A percentile compares a stretch with the other conserved stretches of the same genome.
phyloP scores from a whole-genome alignment of 2,113 vertebrate species.

The Guaruba guarouba region DNA sequence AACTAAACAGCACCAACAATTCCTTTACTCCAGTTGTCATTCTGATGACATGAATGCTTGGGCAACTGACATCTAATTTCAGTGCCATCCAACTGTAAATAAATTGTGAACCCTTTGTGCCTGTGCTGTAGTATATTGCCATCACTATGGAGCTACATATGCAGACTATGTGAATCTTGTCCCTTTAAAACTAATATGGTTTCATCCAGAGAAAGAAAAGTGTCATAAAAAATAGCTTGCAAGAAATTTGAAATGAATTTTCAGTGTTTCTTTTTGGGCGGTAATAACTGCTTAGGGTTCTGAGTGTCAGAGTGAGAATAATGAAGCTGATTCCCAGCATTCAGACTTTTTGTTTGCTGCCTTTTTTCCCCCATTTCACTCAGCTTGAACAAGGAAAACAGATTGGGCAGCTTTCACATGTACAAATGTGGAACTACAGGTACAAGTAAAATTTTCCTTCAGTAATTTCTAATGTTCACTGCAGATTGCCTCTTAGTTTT shows the following conservation, averaged over 20 bases:
- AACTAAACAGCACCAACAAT: conserved; percentile 1
- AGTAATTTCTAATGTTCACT: not conserved
- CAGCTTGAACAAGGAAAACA: not conserved
- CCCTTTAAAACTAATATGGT: not conserved
- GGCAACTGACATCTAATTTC: not conserved
- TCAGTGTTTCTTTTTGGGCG: not conserved
- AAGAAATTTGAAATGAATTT: not conserved
- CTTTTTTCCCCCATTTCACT: not conserved
- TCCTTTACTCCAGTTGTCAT: not conserved
- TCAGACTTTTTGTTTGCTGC: not conserved
- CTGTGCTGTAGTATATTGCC: not conserved
- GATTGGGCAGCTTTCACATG: not conserved
- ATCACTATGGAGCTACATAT: not conserved
- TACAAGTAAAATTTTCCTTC: not conserved
- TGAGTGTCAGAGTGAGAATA: not conserved
- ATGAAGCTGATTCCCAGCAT: not conserved
- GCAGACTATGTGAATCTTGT: not conserved
- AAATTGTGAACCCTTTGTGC: not conserved
- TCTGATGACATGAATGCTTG: not conserved
- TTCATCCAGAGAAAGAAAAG: not conserved
- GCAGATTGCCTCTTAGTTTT: not conserved
- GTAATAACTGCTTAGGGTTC: not conserved
- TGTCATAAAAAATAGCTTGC: not conserved
- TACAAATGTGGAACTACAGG: not conserved
- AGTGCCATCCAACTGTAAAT: not conserved